Percentiles rank a stretch among this genome's conserved stretches.
These are phyloP conservation scores for Pogonocichla stellata DNA, from an alignment of 2,113 vertebrate species.

Conservation along the genomic window DNA sequence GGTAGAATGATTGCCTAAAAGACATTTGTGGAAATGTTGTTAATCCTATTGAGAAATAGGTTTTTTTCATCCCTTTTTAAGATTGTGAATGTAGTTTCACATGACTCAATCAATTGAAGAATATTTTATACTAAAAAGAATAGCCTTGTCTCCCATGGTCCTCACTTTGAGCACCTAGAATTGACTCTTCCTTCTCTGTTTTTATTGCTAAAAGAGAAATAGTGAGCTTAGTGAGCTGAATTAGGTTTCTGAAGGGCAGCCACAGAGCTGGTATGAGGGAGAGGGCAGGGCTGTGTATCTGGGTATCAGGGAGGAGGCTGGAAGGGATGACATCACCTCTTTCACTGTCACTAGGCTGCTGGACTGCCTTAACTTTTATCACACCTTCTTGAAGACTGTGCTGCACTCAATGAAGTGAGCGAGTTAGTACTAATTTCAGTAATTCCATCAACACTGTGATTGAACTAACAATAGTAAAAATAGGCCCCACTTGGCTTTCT, in stretches of 20 bases:
- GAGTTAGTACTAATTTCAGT: neutral
- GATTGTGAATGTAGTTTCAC: neutral
- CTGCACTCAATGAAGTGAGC: neutral
- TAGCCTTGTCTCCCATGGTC: neutral
- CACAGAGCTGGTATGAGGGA: neutral
- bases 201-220: neutral
- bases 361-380: neutral
- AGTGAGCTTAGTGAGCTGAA: neutral
- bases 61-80: neutral
- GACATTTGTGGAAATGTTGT: neutral
- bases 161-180: neutral
- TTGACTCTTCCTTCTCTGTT: neutral
- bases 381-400: accelerated
- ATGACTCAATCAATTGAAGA: neutral
- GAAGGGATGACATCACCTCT: neutral
- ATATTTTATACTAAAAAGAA: neutral
- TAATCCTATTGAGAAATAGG: neutral
- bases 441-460: neutral
- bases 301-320: neutral
- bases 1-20: neutral
- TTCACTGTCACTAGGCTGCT: neutral
- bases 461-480: constrained; percentile 8
- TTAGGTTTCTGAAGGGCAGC: neutral
- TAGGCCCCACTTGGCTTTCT: neutral
- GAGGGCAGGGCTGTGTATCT: neutral